Percentiles rank a stretch among this genome's conserved stretches.
Conservation (phyloP, 2,113 vertebrate genomes). For the Pachyramphus minor region DNA sequence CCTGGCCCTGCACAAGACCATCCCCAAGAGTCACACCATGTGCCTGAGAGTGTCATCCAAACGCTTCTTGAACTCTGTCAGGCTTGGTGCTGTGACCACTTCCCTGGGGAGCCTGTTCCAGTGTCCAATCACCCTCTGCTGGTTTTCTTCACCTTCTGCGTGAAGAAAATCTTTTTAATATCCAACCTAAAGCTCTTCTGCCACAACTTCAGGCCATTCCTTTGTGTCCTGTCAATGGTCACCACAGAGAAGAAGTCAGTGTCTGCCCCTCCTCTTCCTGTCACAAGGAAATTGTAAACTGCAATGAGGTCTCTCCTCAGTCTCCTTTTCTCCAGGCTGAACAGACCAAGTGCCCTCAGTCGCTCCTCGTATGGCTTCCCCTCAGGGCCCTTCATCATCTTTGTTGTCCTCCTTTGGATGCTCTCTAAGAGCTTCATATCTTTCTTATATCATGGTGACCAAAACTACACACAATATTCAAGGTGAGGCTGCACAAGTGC, state of each 20-base stretch:
- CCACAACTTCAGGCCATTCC: neutral
- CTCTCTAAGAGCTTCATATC: too few relatives aligned
- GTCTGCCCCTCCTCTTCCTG: neutral
- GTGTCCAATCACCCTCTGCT: neutral
- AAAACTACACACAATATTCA: too few relatives aligned
- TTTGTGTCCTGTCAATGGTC: neutral
- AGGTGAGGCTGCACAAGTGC: too few relatives aligned
- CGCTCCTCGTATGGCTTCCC: too few relatives aligned
- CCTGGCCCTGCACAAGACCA: neutral
- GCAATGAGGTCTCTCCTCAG: neutral
- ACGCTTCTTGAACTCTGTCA: neutral
- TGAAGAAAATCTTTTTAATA: too few relatives aligned
- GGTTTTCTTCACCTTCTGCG: neutral
- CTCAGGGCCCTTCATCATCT: too few relatives aligned
- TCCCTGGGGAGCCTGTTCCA: neutral
- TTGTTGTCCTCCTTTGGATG: too few relatives aligned
- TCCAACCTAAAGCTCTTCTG: neutral
- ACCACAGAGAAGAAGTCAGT: neutral
- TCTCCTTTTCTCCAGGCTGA: neutral
- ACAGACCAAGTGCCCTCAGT: neutral
- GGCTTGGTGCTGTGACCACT: neutral
- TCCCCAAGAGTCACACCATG: neutral
- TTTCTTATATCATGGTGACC: too few relatives aligned
- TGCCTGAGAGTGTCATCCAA: neutral
- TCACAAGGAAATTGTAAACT: neutral